These are phyloP conservation scores for Poicephalus gulielmi DNA, from an alignment of 2,113 vertebrate genomes.

Conservation along the genomic window DNA sequence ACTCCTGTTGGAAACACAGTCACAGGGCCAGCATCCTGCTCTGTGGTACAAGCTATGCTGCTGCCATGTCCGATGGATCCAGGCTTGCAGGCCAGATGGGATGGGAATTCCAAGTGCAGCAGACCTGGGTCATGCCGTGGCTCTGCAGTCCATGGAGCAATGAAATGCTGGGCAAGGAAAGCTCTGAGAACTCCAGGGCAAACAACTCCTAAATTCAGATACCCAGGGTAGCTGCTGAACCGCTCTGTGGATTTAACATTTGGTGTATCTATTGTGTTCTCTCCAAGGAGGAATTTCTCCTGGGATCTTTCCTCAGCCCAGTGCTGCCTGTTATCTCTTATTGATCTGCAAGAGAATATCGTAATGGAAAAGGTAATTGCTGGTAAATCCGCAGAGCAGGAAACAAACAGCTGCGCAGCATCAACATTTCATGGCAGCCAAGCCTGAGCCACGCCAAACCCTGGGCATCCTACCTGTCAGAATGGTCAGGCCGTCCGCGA, in stretches of 20 bases:
- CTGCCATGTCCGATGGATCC: neutral
- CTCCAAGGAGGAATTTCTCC: neutral
- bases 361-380: neutral
- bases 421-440: rapidly evolving
- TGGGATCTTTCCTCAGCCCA: neutral
- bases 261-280: neutral
- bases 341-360: neutral
- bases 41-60: neutral
- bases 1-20: neutral
- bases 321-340: neutral
- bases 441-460: neutral
- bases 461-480: rapidly evolving
- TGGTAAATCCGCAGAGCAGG: neutral
- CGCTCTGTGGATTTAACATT: neutral
- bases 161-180: neutral
- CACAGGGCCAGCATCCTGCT: neutral
- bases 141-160: neutral
- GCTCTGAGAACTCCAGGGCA: neutral
- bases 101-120: neutral
- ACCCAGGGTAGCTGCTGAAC: neutral
- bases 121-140: neutral
- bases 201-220: neutral
- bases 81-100: neutral
- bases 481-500: rapidly evolving
- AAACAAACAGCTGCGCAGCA: neutral